Evolutionary conservation across 2,797 vertebrate genomes (phyloP).

Genomic region (Malurus splendens): DNA sequence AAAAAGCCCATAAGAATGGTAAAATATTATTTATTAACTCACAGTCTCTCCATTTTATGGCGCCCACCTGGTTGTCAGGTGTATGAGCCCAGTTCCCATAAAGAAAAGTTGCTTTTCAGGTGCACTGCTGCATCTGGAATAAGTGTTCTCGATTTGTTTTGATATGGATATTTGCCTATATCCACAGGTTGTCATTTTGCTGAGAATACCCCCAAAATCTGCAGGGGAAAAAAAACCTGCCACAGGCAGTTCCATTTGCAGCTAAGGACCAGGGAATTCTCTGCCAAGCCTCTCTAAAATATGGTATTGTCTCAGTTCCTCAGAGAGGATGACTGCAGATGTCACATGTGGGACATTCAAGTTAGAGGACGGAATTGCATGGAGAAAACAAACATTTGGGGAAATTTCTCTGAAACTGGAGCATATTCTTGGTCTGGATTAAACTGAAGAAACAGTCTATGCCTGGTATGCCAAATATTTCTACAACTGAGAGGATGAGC

Average conservation of each 20-base stretch:
- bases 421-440: neutral
- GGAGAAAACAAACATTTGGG: neutral
- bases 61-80: neutral
- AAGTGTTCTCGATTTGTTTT: neutral
- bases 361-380: neutral
- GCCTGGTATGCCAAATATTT: neutral
- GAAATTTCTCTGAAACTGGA: neutral
- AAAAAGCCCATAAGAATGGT: neutral
- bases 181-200: neutral
- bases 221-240: neutral
- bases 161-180: neutral
- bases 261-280: neutral
- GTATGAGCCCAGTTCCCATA: neutral
- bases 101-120: neutral
- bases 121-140: neutral
- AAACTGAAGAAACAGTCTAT: neutral
- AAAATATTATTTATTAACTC: conserved; percentile 18
- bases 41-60: neutral
- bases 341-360: neutral
- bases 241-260: neutral
- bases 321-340: neutral
- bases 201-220: neutral
- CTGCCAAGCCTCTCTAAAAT: neutral
- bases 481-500: neutral
- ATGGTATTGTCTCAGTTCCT: neutral